Base-by-base conservation (phyloP, 2,797 vertebrate species). In the Lycodopsis pacificus region DNA sequence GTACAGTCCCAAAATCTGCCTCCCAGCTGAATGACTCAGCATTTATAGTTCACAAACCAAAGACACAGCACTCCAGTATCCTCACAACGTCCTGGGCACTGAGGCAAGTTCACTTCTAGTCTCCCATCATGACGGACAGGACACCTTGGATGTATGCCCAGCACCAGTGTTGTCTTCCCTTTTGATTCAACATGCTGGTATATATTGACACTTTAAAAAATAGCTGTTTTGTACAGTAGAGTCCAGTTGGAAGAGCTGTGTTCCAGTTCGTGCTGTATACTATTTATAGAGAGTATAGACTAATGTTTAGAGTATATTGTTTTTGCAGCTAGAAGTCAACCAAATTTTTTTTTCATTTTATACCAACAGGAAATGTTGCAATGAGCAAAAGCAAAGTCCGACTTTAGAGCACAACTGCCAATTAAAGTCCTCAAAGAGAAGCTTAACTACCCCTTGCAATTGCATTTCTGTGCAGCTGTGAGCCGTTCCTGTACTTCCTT, bases 31-130 rank as follows among this genome's bases (percentile, higher is more conserved):
- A 38, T 19, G 4, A 53, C 4, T 40, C 15, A 44, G 14, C 15
- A 20, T 72, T 67, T 25, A 13, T 4, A 44, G 3, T 44, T 42
- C n/a, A 25, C 15, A 63, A 63, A 75, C 58, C 70, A 73, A 79
- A 83, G 66, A 3, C n/a, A 14, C 2, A 67, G 15, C 36, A 54
- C 51, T 65, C 36, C 7, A 44, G 27, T 48, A 59, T 40, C 38
- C 53, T 10, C 10, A 38, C 14, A 40, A 25, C 74, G 46, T 57
- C n/a, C 5, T 46, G 20, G 57, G n/a, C 0, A 0, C 11, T 15
- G 10, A 15, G 13, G 34, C 0, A 38, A 36, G 19, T 69, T n/a
- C 8, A 15, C 34, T 58, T 22, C 4, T 61, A 15, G 49, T 34
- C 59, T 73, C 10, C 15, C 30, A 51, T 46, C 32, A 27, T 54